Evolutionary conservation across 2,888 invertebrate genomes (phyloP).

Genomic region (Panopea generosa): DNA sequence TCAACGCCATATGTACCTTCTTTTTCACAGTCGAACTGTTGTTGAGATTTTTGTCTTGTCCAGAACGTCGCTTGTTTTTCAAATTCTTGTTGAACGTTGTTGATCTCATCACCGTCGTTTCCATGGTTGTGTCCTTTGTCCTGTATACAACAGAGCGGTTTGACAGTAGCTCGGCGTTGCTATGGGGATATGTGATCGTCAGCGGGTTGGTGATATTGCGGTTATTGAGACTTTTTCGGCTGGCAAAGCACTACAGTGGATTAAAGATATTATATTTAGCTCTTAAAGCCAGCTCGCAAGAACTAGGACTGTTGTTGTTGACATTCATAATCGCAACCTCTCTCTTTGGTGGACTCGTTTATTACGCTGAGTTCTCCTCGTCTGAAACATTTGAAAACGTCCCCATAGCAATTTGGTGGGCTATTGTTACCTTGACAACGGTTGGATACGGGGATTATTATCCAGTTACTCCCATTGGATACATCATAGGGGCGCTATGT

Average conservation of each 20-base stretch:
- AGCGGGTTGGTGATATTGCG: conserved; percentile 50
- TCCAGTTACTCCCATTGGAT: conserved; percentile 66
- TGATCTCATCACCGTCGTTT: conserved; percentile 59
- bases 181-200: conserved; percentile 44
- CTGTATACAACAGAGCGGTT: conserved; percentile 4
- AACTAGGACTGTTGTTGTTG: conserved; percentile 75
- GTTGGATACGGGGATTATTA: conserved; percentile 78
- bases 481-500: conserved; percentile 68
- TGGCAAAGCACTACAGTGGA: conserved; percentile 62
- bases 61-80: conserved; percentile 64
- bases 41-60: conserved; percentile 68
- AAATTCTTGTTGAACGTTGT: conserved; percentile 55
- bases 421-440: conserved; percentile 80
- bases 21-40: conserved; percentile 80
- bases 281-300: conserved; percentile 73
- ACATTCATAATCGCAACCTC: conserved; percentile 74
- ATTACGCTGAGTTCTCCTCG: conserved; percentile 71
- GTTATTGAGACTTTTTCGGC: conserved; percentile 54
- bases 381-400: conserved; percentile 67
- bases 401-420: conserved; percentile 78
- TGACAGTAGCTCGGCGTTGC: conserved; percentile 5
- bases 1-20: conserved; percentile 71
- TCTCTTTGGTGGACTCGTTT: conserved; percentile 79
- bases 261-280: conserved; percentile 75
- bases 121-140: conserved; percentile 50